Base-by-base conservation (phyloP, 2,888 invertebrate species). In the Cataglyphis rosenhaueri region DNA sequence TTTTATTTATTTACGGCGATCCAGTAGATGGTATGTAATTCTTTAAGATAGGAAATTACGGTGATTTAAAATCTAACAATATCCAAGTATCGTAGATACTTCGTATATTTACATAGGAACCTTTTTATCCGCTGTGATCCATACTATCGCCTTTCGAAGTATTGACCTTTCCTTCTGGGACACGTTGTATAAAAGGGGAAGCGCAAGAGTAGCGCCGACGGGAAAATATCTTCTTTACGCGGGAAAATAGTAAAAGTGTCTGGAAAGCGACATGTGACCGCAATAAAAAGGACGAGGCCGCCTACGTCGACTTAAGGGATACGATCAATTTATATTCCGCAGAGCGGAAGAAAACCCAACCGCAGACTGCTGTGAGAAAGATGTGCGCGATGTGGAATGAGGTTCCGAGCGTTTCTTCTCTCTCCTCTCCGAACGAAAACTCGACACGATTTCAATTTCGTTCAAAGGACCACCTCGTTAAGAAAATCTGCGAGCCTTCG, bases 401-500 rank as follows among this genome's bases (percentile, higher is more conserved):
- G 25, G 12, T 65, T 18, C 9, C 15, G 44, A 3, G 18, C 1
- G 38, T 9, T 65, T 64, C 18, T 59, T 21, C 18, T 25, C 29
- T 9, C 0, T 35, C 21, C 12, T 76, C 29, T 38, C 3, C 25
- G 25, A 68, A 48, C 68, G 44, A 59, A 59, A 68, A 35, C 59
- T 59, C 44, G 68, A 61, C 68, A 78, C 59, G 68, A 78, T 78
- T 78, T 68, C 68, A 78, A 78, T 78, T 78, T 78, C 21, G 68
- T 38, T 38, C 32, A 15, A 21, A 21, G 66, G 57, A 65, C 52
- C 41, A 25, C 1, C 57, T 68, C 44, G 59, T 78, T 78, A 59
- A 68, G 68, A 44, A 78, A 68, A 59, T 68, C 68, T 68, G 35
- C 66, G 44, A 44, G 29, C n/a, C 9, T 18, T 32, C 29, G 25